Evolutionary conservation across 2,113 vertebrate species (phyloP).

Genomic region (Gavialis gangeticus): DNA sequence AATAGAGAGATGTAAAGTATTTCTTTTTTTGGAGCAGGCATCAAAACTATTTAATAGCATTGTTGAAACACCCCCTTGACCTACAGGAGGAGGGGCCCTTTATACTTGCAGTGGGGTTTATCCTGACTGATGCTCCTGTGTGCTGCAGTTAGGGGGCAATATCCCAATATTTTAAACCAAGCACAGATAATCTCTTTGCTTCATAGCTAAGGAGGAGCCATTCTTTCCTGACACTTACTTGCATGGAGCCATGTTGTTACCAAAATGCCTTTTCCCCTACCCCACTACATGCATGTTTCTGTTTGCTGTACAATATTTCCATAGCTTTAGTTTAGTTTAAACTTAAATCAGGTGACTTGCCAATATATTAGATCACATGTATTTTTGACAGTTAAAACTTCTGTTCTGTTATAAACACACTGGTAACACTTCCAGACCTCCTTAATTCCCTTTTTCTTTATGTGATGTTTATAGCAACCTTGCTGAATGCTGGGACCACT

Average conservation of each 20-base stretch:
- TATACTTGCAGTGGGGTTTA: not conserved
- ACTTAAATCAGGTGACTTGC: conserved; percentile 9
- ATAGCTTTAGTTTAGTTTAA: conserved; percentile 68
- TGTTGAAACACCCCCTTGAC: not conserved
- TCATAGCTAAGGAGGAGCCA: not conserved
- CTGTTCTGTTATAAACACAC: not conserved
- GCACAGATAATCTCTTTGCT: not conserved
- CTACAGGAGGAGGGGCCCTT: not conserved
- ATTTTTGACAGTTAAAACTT: conserved; percentile 32
- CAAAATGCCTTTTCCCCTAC: not conserved
- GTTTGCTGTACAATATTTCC: not conserved
- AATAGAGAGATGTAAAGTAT: not conserved
- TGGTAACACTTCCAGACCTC: not conserved
- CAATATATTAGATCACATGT: conserved; percentile 14
- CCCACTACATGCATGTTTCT: conserved; percentile 45
- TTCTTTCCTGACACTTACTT: conserved; percentile 17
- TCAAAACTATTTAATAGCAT: not conserved
- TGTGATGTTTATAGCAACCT: conserved; percentile 81
- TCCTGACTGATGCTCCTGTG: not conserved
- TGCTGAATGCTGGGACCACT: conserved; percentile 89
- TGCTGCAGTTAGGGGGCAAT: not conserved
- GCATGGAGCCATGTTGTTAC: conserved; percentile 79
- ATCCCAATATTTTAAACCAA: not conserved
- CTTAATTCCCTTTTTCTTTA: conserved; percentile 52
- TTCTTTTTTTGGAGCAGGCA: not conserved